Evolutionary conservation across 2,888 invertebrate species (phyloP).

Genomic region (Chloroclysta siterata): DNA sequence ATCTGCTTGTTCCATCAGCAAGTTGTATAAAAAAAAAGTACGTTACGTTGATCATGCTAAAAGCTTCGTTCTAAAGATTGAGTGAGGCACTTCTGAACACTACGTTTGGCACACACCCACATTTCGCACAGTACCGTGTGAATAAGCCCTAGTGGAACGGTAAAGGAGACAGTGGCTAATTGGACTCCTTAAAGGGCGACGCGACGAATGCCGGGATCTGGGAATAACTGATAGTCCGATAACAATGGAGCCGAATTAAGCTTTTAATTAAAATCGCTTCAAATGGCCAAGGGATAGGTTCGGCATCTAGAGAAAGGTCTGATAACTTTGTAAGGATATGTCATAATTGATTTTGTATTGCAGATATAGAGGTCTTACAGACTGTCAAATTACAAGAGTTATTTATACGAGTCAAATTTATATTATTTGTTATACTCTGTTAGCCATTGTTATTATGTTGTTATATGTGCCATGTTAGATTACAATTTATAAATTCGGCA

Average conservation of each 20-base stretch:
- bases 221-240: slow-evolving; percentile 24
- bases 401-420: no score
- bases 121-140: slow-evolving; percentile 1
- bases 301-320: slow-evolving; percentile 16
- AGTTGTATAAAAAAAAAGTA: no score
- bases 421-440: no score
- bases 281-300: slow-evolving; percentile 22
- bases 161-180: slow-evolving; percentile 43
- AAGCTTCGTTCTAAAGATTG: no score
- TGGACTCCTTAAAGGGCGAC: slow-evolving; percentile 33
- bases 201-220: slow-evolving; percentile 23
- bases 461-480: no score
- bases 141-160: slow-evolving; percentile 31
- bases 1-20: no score
- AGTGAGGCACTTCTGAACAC: no score
- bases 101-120: neutral
- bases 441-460: no score
- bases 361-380: neutral
- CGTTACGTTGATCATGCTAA: no score
- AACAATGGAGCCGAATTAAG: slow-evolving; percentile 36
- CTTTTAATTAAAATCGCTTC: slow-evolving; percentile 38
- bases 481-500: no score
- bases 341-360: slow-evolving; percentile 5
- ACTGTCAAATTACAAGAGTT: no score
- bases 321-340: slow-evolving; percentile 1